These are phyloP conservation scores for Anser brachyrhynchus DNA, from an alignment of 2,113 vertebrate species.

Conservation along the genomic window DNA sequence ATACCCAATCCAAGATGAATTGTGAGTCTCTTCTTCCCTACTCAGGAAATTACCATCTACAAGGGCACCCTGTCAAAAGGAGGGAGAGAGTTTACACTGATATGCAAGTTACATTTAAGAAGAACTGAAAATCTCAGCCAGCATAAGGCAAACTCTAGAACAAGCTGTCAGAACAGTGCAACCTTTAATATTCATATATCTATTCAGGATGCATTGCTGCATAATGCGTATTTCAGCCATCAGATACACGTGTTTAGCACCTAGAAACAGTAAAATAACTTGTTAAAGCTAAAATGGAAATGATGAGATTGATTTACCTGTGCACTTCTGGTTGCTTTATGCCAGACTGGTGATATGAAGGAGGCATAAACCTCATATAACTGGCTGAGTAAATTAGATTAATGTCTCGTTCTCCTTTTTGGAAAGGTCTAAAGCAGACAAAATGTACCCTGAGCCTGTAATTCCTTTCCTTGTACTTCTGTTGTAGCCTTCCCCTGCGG, in stretches of 20 bases:
- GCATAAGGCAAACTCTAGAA: slow-evolving; percentile 56
- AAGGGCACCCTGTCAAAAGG: slow-evolving; percentile 72
- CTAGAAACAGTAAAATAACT: slow-evolving; percentile 63
- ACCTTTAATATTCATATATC: slow-evolving; percentile 64
- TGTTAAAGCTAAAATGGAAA: slow-evolving; percentile 66
- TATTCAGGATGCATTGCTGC: slow-evolving; percentile 53
- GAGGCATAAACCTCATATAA: slow-evolving; percentile 35
- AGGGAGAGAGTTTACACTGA: slow-evolving; percentile 54
- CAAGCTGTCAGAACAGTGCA: slow-evolving; percentile 60
- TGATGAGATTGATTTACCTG: slow-evolving; percentile 48
- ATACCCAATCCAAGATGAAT: slow-evolving; percentile 13
- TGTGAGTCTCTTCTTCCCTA: slow-evolving; percentile 13
- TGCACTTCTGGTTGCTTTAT: slow-evolving; percentile 8
- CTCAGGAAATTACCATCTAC: slow-evolving; percentile 65
- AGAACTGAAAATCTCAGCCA: slow-evolving; percentile 68
- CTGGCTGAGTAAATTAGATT: slow-evolving; percentile 51
- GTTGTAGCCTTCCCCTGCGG: background rate
- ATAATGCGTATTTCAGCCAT: slow-evolving; percentile 64
- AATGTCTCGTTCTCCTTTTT: slow-evolving; percentile 44
- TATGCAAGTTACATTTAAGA: slow-evolving; percentile 64
- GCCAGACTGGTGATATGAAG: slow-evolving; percentile 43
- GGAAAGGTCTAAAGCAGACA: slow-evolving; percentile 38
- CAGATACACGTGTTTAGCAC: slow-evolving; percentile 56
- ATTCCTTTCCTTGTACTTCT: background rate
- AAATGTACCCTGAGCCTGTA: slow-evolving; percentile 26